Percentiles rank a stretch among this genome's conserved stretches.
Evolutionary conservation across 1,140 invertebrate genomes (phyloP).

Genomic region (Chrysoperla carnea): DNA sequence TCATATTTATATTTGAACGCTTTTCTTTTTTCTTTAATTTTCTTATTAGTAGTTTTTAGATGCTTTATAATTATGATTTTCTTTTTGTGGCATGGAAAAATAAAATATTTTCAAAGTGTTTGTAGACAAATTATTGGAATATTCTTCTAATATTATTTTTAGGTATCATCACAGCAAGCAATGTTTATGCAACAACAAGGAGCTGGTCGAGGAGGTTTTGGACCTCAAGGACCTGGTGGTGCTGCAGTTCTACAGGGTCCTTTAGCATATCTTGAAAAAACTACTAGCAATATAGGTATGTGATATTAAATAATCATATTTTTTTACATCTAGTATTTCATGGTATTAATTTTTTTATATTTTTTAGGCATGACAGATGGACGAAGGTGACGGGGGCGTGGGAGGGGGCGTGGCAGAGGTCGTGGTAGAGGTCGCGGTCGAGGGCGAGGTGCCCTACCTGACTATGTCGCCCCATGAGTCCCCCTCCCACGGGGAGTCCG

Average conservation of each 20-base stretch:
- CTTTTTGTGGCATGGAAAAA: too few relatives aligned
- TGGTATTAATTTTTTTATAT: conserved; percentile 1
- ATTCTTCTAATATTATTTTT: background rate
- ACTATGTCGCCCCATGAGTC: conserved; percentile 22
- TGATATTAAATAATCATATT: background rate
- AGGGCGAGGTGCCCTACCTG: conserved; percentile 18
- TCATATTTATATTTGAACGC: too few relatives aligned
- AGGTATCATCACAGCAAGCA: conserved; percentile 25
- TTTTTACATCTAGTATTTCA: background rate
- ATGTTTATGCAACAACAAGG: conserved; percentile 36
- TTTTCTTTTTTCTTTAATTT: too few relatives aligned
- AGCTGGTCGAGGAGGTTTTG: conserved; percentile 22
- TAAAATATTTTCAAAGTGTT: too few relatives aligned
- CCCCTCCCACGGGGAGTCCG: conserved; percentile 11
- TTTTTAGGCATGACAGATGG: conserved; percentile 45
- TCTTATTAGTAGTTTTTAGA: too few relatives aligned
- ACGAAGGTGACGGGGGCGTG: conserved; percentile 49
- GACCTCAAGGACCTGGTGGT: conserved; percentile 22
- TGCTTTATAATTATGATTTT: too few relatives aligned
- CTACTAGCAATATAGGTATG: conserved; percentile 60
- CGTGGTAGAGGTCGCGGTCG: conserved; percentile 33
- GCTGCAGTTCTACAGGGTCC: conserved; percentile 43
- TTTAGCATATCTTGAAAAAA: conserved; percentile 61
- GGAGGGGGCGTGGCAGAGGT: conserved; percentile 47
- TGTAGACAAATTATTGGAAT: too few relatives aligned